Base-by-base conservation (phyloP, 1,140 invertebrate species). In the Caerostris darwini region DNA sequence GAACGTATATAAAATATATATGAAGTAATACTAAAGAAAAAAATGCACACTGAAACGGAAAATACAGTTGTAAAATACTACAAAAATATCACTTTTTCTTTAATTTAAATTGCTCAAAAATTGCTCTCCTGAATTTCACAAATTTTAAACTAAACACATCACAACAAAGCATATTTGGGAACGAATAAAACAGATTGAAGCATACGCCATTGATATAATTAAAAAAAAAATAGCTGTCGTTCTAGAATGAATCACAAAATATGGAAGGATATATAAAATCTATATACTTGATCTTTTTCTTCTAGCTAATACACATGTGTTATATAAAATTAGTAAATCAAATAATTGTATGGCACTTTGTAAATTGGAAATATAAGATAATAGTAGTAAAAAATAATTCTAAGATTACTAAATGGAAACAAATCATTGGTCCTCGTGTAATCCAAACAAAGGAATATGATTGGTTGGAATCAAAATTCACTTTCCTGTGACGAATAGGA, bases 401-500 rank as follows among this genome's bases (percentile, higher is more conserved):
- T 34, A 50, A 3, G 12, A 50, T 34, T 64, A 77, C 82, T 57
- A 56, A 85, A 57, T 81, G 71, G 2, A 81, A 81, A 64, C 12
- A 64, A 64, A 64, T 17, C 12, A 81, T 81, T 81, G 50, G 71
- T 81, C 71, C 71, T 19, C 71, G 17, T 50, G 34, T 10, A 7
- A 34, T 81, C 19, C 50, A 81, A 4, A 81, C 7, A 54, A 64
- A 17, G 3, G 14, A 81, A 50, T 19, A 34, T 57, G 57, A 58
- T 85, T 34, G 19, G 19, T 7, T 6, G 57, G 34, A 83, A n/a
- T 94, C 57, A 94, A 82, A 94, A 88, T 77, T 94, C 92, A 53
- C 92, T 94, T 64, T 94, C 92, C 89, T 94, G 92, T 10, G 92
- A 94, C 12, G 92, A 94, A 64, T 94, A 94, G 19, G 92, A 94